A percentile compares a stretch with the other conserved stretches of the same genome.
These are phyloP conservation scores for Diplazon laetatorius DNA, from an alignment of 2,888 invertebrate genomes.

Conservation along the genomic window DNA sequence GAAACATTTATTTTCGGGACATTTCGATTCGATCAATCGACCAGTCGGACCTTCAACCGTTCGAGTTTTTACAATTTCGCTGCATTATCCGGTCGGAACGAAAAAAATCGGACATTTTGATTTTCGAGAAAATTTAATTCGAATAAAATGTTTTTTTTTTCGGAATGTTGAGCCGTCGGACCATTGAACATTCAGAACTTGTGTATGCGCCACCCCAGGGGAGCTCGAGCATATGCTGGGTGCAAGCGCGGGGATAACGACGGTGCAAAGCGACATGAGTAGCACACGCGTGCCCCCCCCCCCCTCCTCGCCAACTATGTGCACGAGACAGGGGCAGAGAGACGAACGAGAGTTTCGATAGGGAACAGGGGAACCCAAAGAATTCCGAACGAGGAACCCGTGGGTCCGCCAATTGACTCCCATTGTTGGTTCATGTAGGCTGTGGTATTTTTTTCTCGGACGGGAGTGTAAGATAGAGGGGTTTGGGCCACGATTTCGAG, in stretches of 20 bases:
- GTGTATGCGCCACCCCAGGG: slow-evolving; percentile 35
- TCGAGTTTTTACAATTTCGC: too few relatives aligned
- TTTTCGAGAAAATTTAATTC: too few relatives aligned
- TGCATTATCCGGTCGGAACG: too few relatives aligned
- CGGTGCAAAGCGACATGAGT: slow-evolving; percentile 54
- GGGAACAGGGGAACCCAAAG: slow-evolving; percentile 57
- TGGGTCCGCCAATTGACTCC: slow-evolving; percentile 76
- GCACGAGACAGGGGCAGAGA: slow-evolving; percentile 28
- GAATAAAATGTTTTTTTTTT: too few relatives aligned
- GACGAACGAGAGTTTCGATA: slow-evolving; percentile 44
- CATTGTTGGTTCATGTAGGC: slow-evolving; percentile 73
- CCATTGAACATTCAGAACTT: too few relatives aligned
- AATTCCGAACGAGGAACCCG: slow-evolving; percentile 62
- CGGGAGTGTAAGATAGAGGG: slow-evolving; percentile 19
- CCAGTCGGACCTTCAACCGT: too few relatives aligned
- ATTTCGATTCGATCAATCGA: too few relatives aligned
- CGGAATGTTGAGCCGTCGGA: too few relatives aligned
- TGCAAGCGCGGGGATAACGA: slow-evolving; percentile 54
- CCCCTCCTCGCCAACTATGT: too few relatives aligned
- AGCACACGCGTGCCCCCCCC: slow-evolving; percentile 42
- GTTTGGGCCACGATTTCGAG: slow-evolving; percentile 31
- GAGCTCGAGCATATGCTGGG: slow-evolving; percentile 57
- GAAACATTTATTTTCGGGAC: too few relatives aligned
- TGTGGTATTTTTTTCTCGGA: slow-evolving; percentile 73
- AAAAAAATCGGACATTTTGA: too few relatives aligned